Evolutionary conservation across 2,888 invertebrate genomes (phyloP).

Genomic region (Agriotes lineatus): DNA sequence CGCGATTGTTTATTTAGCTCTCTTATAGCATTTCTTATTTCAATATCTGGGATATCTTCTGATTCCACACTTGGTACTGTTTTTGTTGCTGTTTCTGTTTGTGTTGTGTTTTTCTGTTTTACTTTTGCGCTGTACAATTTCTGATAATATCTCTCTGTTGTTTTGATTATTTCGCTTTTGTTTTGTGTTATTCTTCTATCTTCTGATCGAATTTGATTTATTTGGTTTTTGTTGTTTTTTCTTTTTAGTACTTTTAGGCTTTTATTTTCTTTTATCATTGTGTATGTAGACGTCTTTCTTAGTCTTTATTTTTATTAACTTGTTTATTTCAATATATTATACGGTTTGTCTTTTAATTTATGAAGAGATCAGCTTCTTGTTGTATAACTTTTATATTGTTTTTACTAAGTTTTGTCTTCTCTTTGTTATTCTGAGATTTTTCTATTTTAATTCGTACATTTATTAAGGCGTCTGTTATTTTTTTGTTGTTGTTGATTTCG

Average conservation of each 20-base stretch:
- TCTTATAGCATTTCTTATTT: not conserved
- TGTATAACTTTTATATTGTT: too few species aligned
- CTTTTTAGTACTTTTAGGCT: conserved; percentile 2
- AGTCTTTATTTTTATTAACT: not conserved
- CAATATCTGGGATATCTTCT: not conserved
- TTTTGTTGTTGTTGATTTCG: too few species aligned
- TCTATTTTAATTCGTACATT: too few species aligned
- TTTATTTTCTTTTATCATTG: conserved; percentile 3
- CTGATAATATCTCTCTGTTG: not conserved
- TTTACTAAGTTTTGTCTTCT: too few species aligned
- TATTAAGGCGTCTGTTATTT: too few species aligned
- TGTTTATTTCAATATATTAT: too few species aligned
- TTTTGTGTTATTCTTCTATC: conserved; percentile 1
- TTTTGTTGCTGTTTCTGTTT: conserved; percentile 1
- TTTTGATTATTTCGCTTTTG: not conserved
- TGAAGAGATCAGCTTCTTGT: too few species aligned
- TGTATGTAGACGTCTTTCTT: not conserved
- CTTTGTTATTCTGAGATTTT: too few species aligned
- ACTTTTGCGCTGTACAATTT: not conserved
- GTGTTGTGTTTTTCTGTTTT: not conserved
- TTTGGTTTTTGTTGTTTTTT: not conserved
- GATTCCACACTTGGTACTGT: not conserved
- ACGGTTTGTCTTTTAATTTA: too few species aligned
- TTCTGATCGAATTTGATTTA: not conserved
- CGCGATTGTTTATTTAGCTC: not conserved